Evolutionary conservation across 2,797 vertebrate species (phyloP).

Genomic region (Spondyliosoma cantharus): DNA sequence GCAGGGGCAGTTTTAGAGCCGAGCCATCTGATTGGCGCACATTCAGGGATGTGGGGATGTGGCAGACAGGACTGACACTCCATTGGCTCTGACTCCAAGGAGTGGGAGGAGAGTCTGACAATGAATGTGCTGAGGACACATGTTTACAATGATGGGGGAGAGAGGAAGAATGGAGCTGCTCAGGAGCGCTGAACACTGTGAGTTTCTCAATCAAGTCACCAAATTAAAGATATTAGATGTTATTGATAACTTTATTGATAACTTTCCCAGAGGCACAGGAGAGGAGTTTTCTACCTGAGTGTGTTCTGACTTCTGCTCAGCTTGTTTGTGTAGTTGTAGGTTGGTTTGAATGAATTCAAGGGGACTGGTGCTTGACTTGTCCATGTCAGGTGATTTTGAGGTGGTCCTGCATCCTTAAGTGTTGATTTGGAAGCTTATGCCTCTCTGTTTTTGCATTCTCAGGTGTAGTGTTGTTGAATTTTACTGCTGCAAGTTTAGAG

Average conservation of each 20-base stretch:
- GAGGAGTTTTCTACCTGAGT: background rate
- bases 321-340: conserved; percentile 10
- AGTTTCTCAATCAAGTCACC: conserved; percentile 52
- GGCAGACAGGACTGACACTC: conserved; percentile 14
- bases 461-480: background rate
- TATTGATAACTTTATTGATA: background rate
- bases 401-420: background rate
- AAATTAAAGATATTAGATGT: conserved; percentile 5
- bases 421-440: background rate
- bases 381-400: conserved; percentile 9
- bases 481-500: background rate
- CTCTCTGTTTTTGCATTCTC: background rate
- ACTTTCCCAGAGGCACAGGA: background rate
- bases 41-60: conserved; percentile 52
- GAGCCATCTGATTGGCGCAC: conserved; percentile 70
- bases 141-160: conserved; percentile 78
- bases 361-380: background rate
- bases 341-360: conserved; percentile 40
- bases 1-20: conserved; percentile 40
- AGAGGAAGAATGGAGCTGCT: conserved; percentile 68
- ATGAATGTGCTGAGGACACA: conserved; percentile 73
- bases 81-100: conserved; percentile 71
- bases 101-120: conserved; percentile 77
- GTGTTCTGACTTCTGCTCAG: background rate
- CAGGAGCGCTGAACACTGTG: conserved; percentile 43